Base-by-base conservation (phyloP, 2,797 vertebrate species). In the Spondyliosoma cantharus region DNA sequence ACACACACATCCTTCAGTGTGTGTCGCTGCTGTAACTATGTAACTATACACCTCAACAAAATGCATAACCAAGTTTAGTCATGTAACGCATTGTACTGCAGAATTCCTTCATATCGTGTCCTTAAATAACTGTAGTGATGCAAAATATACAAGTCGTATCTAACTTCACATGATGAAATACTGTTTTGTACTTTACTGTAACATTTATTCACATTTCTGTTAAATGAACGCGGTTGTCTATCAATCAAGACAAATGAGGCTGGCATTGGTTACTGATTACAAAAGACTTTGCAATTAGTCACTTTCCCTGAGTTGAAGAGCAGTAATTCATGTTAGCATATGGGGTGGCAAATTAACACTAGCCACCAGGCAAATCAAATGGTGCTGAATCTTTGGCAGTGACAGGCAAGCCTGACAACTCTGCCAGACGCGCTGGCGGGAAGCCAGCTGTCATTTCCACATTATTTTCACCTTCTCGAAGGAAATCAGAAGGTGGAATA, bases 281-380 rank as follows among this genome's bases (percentile, higher is more conserved):
- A n/a, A 66, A 78, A 80, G 43, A 76, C 60, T 71, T 76, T 68
- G 71, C 68, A 83, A 83, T 86, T 69, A 86, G 37, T 64, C 17
- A 3, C 71, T 78, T 79, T 78, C 59, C 74, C 65, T 76, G 81
- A 74, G 75, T 78, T 65, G 60, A 86, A 24, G 13, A 81, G 67
- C 56, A 37, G 24, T 43, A 50, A 65, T 80, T 66, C 50, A 67
- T 45, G 53, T 82, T 77, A n/a, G 46, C 22, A 61, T 58, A 63
- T 48, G 42, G 24, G 27, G 73, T 50, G 56, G 62, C 24, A 84
- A 76, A 87, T 85, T 75, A 80, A 58, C 61, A 82, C 58, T 80
- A n/a, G 81, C 83, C 80, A 87, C 62, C 67, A 77, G 85, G 76
- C 80, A 89, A 85, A 87, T 87, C 80, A 82, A 82, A 87, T 49